Percentiles rank a stretch among this genome's conserved stretches.
phyloP scores from a whole-genome alignment of 2,113 vertebrate genomes.

The Abramis brama region DNA sequence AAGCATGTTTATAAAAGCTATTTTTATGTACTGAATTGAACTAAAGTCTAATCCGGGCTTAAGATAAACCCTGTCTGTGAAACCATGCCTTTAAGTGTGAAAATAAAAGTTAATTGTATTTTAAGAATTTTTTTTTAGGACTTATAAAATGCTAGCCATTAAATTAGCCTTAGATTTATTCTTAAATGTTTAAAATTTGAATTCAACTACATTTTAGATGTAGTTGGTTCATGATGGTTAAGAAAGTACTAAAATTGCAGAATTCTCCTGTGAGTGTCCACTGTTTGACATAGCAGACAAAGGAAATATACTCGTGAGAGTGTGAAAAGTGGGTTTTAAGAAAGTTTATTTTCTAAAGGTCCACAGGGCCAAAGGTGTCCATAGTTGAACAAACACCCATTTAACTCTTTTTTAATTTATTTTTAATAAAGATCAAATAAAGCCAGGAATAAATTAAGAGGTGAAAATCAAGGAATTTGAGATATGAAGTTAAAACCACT shows the following conservation, averaged over 20 bases:
- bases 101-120: too few species aligned
- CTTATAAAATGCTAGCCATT: too few species aligned
- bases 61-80: too few species aligned
- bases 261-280: background rate
- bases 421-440: slow-evolving; percentile 5
- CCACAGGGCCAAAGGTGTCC: background rate
- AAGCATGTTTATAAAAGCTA: too few species aligned
- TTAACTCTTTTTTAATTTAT: background rate
- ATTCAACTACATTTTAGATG: too few species aligned
- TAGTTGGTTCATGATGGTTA: too few species aligned
- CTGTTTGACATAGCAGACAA: background rate
- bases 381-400: background rate
- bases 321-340: background rate
- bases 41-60: too few species aligned
- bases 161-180: too few species aligned
- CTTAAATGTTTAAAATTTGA: too few species aligned
- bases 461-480: slow-evolving; percentile 38
- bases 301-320: background rate
- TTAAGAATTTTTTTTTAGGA: too few species aligned
- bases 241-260: background rate
- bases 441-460: slow-evolving; percentile 1
- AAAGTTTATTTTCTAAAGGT: background rate
- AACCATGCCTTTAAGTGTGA: too few species aligned
- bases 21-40: too few species aligned
- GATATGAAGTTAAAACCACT: slow-evolving; percentile 65